Conservation (phyloP, 2,797 vertebrate species). For the Lagorchestes hirsutus region DNA sequence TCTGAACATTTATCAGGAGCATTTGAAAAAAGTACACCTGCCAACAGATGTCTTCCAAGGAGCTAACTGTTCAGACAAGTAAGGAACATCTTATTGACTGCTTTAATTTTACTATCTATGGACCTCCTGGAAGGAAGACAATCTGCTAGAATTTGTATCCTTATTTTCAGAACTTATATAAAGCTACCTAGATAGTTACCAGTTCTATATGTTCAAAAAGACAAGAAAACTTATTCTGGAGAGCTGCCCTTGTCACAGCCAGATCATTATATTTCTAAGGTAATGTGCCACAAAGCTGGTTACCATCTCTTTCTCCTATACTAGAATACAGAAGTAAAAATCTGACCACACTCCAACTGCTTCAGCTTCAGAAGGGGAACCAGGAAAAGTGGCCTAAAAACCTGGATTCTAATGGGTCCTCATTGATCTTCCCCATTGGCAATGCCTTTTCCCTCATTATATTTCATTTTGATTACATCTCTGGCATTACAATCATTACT, state of each 20-base stretch:
- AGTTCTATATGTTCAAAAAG: background rate
- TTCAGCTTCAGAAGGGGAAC: background rate
- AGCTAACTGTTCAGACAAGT: background rate
- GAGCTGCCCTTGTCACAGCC: background rate
- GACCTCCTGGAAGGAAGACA: background rate
- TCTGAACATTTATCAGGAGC: conserved; percentile 8
- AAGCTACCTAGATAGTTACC: background rate
- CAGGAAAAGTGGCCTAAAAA: background rate
- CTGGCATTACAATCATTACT: background rate
- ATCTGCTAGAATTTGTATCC: background rate
- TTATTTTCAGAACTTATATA: conserved; percentile 13
- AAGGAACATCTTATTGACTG: background rate
- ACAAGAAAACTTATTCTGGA: background rate
- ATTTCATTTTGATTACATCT: background rate
- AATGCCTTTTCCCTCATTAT: background rate
- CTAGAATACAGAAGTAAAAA: background rate
- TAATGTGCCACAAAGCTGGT: background rate
- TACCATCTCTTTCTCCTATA: background rate
- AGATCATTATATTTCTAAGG: background rate
- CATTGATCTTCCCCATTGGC: background rate
- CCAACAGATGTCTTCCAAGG: background rate
- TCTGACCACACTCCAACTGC: background rate
- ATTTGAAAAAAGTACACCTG: background rate
- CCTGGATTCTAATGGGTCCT: background rate
- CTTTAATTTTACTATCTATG: background rate